phyloP scores from a whole-genome alignment of 2,113 vertebrate species.

The Tachysurus vachellii region DNA sequence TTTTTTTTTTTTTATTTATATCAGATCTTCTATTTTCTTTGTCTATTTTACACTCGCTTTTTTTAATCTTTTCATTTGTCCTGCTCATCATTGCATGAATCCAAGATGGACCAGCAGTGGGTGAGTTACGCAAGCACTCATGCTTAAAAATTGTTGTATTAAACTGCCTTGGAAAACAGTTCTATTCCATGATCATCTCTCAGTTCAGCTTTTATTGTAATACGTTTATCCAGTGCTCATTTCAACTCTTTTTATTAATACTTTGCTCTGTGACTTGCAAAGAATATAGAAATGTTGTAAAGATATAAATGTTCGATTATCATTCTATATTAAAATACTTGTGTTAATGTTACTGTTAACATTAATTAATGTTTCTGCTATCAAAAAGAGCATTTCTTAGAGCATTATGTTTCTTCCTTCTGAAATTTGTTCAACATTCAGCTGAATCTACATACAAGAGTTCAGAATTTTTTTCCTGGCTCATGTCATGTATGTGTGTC shows the following conservation, averaged over 20 bases:
- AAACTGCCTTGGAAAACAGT: neutral
- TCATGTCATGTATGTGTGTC: neutral
- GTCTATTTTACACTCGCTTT: constrained; percentile 1
- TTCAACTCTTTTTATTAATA: neutral
- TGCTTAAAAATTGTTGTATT: neutral
- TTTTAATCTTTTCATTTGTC: constrained; percentile 52
- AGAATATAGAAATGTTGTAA: neutral
- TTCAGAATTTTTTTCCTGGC: constrained; percentile 28
- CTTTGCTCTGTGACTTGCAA: neutral
- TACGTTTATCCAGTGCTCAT: neutral
- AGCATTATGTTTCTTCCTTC: neutral
- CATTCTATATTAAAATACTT: neutral
- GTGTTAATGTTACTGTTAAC: neutral
- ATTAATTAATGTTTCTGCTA: neutral
- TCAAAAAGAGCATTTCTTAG: constrained; percentile 1
- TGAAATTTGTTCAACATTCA: constrained; percentile 21
- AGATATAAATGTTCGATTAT: neutral
- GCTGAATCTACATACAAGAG: constrained; percentile 4
- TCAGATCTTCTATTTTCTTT: constrained; percentile 21
- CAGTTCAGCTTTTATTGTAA: neutral
- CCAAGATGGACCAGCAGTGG: constrained; percentile 89
- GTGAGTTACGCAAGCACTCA: constrained; percentile 78
- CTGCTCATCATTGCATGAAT: constrained; percentile 70
- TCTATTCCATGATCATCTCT: neutral
- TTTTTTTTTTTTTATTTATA: neutral